phyloP scores from a whole-genome alignment of 2,113 vertebrate species.

The Anarhynchus alexandrinus region DNA sequence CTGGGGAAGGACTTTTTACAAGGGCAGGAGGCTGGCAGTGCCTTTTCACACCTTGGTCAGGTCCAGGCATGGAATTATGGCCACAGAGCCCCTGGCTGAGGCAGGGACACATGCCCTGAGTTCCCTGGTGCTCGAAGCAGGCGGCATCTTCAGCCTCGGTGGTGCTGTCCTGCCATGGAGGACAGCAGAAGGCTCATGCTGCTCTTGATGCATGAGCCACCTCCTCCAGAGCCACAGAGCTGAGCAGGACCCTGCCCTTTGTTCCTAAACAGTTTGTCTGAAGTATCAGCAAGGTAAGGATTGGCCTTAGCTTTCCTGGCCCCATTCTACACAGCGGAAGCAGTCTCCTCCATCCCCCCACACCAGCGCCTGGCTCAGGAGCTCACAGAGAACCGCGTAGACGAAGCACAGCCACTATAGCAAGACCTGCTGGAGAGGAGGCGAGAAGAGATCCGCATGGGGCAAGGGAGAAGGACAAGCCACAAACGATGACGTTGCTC shows the following conservation, averaged over 20 bases:
- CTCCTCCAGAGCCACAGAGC: background rate
- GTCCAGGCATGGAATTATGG: background rate
- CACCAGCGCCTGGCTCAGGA: rapidly evolving
- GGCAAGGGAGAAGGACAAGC: background rate
- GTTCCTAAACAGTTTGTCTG: background rate
- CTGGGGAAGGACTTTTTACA: too few relatives aligned
- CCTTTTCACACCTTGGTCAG: background rate
- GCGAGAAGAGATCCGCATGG: too few relatives aligned
- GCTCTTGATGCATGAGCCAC: background rate
- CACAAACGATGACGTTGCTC: background rate
- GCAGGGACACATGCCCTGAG: background rate
- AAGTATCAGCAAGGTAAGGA: background rate
- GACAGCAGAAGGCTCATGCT: too few relatives aligned
- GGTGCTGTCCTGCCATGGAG: rapidly evolving
- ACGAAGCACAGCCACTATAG: rapidly evolving
- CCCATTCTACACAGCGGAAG: rapidly evolving
- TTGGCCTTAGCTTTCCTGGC: background rate
- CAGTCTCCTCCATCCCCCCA: background rate
- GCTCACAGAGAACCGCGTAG: rapidly evolving
- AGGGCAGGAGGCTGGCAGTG: background rate
- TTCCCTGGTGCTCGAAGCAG: background rate
- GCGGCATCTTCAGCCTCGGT: rapidly evolving
- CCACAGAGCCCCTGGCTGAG: background rate
- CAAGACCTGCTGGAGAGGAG: rapidly evolving
- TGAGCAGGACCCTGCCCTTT: background rate